phyloP scores from a whole-genome alignment of 2,888 invertebrate genomes.

The Pomacea canaliculata region DNA sequence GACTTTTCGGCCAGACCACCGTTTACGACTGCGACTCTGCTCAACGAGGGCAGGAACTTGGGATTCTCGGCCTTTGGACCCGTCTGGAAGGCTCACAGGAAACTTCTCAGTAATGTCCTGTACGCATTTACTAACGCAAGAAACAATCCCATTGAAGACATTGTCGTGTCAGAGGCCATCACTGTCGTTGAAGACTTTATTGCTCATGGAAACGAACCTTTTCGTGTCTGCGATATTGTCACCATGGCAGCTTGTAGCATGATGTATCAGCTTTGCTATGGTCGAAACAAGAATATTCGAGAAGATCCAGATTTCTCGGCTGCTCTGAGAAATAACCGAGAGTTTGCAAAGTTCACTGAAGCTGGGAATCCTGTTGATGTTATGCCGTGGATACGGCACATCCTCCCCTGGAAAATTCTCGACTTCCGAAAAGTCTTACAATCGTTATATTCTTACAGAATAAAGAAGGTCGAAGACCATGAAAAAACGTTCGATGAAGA shows the following conservation, averaged over 20 bases:
- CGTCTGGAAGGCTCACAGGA: conserved; percentile 37
- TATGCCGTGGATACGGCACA: conserved; percentile 41
- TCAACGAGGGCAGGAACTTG: conserved; percentile 23
- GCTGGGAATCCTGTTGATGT: conserved; percentile 43
- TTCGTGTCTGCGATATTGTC: conserved; percentile 23
- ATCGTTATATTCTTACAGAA: neutral
- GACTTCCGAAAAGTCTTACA: conserved; percentile 15
- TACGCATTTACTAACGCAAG: conserved; percentile 29
- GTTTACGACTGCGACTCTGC: conserved; percentile 26
- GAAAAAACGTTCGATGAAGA: conserved; percentile 29
- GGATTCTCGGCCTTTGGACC: conserved; percentile 25
- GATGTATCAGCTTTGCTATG: conserved; percentile 38
- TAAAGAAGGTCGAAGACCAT: conserved; percentile 31
- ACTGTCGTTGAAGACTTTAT: conserved; percentile 17
- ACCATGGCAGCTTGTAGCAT: conserved; percentile 26
- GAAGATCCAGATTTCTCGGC: conserved; percentile 25
- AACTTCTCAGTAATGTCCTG: conserved; percentile 37
- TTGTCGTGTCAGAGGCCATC: conserved; percentile 26
- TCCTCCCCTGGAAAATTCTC: conserved; percentile 30
- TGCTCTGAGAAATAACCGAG: conserved; percentile 1
- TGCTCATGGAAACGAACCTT: conserved; percentile 2
- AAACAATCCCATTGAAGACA: conserved; percentile 28
- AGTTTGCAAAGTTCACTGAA: conserved; percentile 30
- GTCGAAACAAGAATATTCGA: conserved; percentile 27
- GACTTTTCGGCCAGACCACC: conserved; percentile 37